Evolutionary conservation across 2,797 vertebrate species (phyloP).

Genomic region (Acrossocheilus wenchowensis): DNA sequence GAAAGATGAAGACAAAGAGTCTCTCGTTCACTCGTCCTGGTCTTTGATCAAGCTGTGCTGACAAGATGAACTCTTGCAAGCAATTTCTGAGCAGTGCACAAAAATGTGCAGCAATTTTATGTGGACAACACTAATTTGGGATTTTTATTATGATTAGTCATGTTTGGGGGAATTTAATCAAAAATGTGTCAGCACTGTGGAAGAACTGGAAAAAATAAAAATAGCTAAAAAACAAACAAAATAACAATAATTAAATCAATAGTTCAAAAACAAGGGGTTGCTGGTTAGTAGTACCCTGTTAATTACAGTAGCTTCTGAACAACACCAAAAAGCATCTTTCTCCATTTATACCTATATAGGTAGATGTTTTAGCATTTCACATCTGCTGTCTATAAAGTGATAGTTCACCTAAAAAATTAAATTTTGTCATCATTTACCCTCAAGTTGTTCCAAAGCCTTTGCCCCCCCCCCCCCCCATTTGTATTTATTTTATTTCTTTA

Average conservation of each 20-base stretch:
- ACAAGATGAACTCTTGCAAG: not conserved
- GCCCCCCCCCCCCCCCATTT: too few relatives aligned
- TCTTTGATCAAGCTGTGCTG: slow-evolving; percentile 10
- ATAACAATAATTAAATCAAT: not conserved
- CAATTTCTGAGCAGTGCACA: not conserved
- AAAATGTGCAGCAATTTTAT: not conserved
- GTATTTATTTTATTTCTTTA: too few relatives aligned
- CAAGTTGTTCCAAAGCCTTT: too few relatives aligned
- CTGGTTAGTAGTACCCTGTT: too few relatives aligned
- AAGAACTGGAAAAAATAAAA: too few relatives aligned
- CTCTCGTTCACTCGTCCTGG: not conserved
- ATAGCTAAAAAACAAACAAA: too few relatives aligned
- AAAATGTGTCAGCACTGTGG: too few relatives aligned
- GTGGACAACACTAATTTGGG: not conserved
- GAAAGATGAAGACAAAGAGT: not conserved
- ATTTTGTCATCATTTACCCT: too few relatives aligned
- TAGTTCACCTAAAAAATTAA: not conserved
- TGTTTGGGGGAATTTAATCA: too few relatives aligned
- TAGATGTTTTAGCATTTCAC: not conserved
- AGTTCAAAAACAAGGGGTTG: too few relatives aligned
- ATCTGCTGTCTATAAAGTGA: too few relatives aligned
- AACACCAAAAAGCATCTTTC: too few relatives aligned
- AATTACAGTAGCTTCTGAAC: not conserved
- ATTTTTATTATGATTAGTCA: not conserved
- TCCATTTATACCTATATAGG: not conserved